Evolutionary conservation across 2,113 vertebrate genomes (phyloP).

Genomic region (Formicarius rufipectus): DNA sequence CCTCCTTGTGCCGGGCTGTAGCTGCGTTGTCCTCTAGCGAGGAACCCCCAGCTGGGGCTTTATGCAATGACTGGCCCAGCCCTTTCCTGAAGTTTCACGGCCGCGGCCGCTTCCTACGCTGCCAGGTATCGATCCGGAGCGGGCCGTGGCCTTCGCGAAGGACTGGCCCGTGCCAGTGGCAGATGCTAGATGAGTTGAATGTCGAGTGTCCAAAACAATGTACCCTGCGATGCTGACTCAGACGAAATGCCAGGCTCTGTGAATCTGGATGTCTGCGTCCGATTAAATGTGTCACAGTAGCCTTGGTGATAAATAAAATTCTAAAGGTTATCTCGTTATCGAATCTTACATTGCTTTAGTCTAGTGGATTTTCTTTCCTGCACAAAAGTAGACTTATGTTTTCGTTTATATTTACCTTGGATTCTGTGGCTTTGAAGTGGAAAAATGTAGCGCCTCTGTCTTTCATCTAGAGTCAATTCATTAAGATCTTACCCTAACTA

Average conservation of each 20-base stretch:
- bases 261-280: not conserved
- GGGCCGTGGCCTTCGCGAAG: not conserved
- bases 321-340: fast-evolving
- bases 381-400: fast-evolving
- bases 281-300: not conserved
- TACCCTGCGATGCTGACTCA: not conserved
- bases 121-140: not conserved
- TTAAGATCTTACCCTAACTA: not conserved
- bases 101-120: not conserved
- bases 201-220: not conserved
- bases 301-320: not conserved
- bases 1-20: fast-evolving
- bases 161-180: not conserved
- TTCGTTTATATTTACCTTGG: not conserved
- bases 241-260: not conserved
- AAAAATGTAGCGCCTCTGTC: not conserved
- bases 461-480: not conserved
- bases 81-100: conserved; percentile 29
- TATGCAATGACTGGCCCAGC: not conserved
- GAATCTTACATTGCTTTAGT: too few species aligned
- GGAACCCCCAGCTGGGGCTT: not conserved
- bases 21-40: not conserved
- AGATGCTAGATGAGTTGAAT: fast-evolving
- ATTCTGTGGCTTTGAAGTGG: not conserved
- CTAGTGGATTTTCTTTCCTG: not conserved